A percentile compares a stretch with the other conserved stretches of the same genome.
Conservation (phyloP, 2,113 vertebrate genomes). For the Romanogobio albipinnatus region DNA sequence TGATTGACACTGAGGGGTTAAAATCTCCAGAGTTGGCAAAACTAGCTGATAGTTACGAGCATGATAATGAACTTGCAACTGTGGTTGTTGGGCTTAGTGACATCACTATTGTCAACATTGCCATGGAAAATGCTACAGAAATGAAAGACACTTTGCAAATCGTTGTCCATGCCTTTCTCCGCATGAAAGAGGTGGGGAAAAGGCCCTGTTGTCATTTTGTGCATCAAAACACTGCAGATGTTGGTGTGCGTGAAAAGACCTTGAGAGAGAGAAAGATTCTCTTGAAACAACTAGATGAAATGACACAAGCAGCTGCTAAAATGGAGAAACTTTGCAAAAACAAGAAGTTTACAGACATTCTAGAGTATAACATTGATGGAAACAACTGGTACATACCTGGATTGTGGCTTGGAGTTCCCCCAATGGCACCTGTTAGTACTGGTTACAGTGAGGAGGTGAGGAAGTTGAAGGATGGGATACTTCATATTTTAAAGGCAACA, state of each 20-base stretch:
- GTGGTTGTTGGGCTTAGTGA: slow-evolving; percentile 64
- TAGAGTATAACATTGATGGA: slow-evolving; percentile 55
- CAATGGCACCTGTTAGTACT: slow-evolving; percentile 61
- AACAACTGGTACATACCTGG: slow-evolving; percentile 64
- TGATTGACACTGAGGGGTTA: slow-evolving; percentile 75
- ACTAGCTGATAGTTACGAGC: slow-evolving; percentile 57
- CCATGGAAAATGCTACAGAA: slow-evolving; percentile 65
- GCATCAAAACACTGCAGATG: slow-evolving; percentile 57
- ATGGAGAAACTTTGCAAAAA: slow-evolving; percentile 57
- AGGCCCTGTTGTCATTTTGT: slow-evolving; percentile 63
- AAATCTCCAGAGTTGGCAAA: slow-evolving; percentile 55
- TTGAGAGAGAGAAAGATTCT: slow-evolving; percentile 50
- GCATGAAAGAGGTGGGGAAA: slow-evolving; percentile 63
- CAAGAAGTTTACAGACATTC: slow-evolving; percentile 62
- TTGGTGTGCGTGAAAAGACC: slow-evolving; percentile 40
- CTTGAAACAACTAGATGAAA: slow-evolving; percentile 59
- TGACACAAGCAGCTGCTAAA: slow-evolving; percentile 52
- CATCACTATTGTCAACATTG: slow-evolving; percentile 60
- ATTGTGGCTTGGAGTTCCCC: slow-evolving; percentile 64
- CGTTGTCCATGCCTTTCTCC: slow-evolving; percentile 74
- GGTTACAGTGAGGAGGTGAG: slow-evolving; percentile 58
- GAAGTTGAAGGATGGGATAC: slow-evolving; percentile 57
- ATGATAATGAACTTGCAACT: slow-evolving; percentile 65
- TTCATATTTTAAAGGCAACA: slow-evolving; percentile 36
- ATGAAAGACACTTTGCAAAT: slow-evolving; percentile 74